phyloP scores from a whole-genome alignment of 2,113 vertebrate species.

The Lepus americanus region DNA sequence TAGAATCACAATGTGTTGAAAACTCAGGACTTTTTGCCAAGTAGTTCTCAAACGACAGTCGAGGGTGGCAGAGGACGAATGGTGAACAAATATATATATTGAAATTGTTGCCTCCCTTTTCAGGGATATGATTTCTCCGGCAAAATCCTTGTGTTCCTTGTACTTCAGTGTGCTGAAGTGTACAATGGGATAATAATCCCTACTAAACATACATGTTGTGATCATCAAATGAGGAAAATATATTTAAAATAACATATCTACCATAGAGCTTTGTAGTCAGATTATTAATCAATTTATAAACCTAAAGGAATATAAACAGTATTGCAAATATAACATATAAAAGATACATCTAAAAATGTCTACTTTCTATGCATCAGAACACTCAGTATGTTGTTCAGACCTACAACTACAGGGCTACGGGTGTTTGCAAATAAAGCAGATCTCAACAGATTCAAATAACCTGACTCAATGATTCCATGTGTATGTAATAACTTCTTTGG shows the following conservation, averaged over 20 bases:
- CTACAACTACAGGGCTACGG: not conserved
- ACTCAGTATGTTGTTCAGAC: not conserved
- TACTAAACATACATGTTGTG: not conserved
- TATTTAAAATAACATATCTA: not conserved
- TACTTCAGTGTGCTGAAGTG: not conserved
- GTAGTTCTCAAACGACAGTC: not conserved
- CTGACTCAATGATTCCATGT: not conserved
- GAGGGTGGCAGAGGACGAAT: not conserved
- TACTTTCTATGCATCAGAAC: not conserved
- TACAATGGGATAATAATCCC: not conserved
- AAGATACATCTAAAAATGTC: not conserved
- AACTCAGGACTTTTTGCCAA: not conserved
- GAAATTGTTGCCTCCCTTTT: not conserved
- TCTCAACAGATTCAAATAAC: not conserved
- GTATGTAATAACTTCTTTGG: not conserved
- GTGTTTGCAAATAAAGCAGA: not conserved
- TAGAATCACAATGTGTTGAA: not conserved
- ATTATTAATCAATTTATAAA: not conserved
- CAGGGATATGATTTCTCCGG: not conserved
- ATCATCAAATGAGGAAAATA: not conserved
- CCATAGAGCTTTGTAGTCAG: not conserved
- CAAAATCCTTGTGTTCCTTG: not conserved
- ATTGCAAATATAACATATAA: not conserved
- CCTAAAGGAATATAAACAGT: not conserved
- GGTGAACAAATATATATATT: not conserved